phyloP scores from a whole-genome alignment of 2,888 invertebrate genomes.

The Eupithecia insigniata region DNA sequence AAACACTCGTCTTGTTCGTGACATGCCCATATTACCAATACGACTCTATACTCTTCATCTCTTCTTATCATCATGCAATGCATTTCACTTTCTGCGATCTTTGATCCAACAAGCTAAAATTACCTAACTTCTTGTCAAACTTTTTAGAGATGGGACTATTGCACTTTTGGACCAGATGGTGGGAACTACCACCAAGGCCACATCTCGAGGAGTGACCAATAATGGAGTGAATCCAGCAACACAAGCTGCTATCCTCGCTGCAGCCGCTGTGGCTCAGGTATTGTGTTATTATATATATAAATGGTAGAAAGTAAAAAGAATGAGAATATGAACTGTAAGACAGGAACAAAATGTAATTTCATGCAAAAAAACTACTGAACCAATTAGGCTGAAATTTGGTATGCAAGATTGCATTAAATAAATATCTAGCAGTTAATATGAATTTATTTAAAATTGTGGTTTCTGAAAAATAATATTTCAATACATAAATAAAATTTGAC shows the following conservation, averaged over 20 bases:
- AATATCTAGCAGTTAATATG: no score
- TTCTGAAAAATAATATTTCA: no score
- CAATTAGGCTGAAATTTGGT: no score
- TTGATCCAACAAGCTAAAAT: not conserved
- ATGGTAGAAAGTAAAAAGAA: not conserved
- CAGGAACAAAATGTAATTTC: no score
- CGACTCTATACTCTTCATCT: not conserved
- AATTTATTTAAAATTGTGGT: no score
- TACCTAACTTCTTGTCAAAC: not conserved
- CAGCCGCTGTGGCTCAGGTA: slow-evolving; percentile 84
- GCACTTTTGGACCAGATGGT: slow-evolving; percentile 82
- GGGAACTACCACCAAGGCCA: slow-evolving; percentile 80
- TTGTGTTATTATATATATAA: not conserved
- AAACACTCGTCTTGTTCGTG: not conserved
- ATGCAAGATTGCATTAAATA: no score
- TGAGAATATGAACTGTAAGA: not conserved
- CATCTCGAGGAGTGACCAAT: slow-evolving; percentile 67
- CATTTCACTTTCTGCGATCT: not conserved
- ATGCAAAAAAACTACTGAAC: no score
- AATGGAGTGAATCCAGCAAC: slow-evolving; percentile 77
- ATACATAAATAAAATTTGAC: no score
- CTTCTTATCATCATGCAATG: not conserved
- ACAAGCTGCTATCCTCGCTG: slow-evolving; percentile 83
- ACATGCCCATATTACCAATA: not conserved
- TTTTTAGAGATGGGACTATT: slow-evolving; percentile 76